Percentiles rank a stretch among this genome's conserved stretches.
phyloP scores from a whole-genome alignment of 2,888 invertebrate genomes.

The Emesis russula region DNA sequence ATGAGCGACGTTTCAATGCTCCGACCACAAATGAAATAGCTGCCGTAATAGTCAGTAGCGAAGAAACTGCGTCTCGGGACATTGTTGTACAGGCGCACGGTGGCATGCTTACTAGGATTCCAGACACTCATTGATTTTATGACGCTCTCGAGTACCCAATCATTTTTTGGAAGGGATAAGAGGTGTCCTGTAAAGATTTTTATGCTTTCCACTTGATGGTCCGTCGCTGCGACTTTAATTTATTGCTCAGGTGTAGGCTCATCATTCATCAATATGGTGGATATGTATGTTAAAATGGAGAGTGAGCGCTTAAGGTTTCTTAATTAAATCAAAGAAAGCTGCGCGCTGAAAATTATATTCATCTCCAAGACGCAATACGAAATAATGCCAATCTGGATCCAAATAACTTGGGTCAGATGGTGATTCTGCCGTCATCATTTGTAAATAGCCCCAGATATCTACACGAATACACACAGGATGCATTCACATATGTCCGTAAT shows the following conservation, averaged over 20 bases:
- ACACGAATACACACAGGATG: constrained; percentile 88
- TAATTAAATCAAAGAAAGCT: not conserved
- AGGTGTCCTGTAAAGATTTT: constrained; percentile 65
- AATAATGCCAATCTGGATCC: constrained; percentile 82
- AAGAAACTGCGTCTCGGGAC: constrained; percentile 17
- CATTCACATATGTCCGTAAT: constrained; percentile 87
- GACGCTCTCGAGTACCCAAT: constrained; percentile 67
- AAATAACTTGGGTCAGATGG: constrained; percentile 82
- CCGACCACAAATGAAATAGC: constrained; percentile 87
- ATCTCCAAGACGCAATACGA: constrained; percentile 87
- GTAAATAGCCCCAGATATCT: constrained; percentile 88
- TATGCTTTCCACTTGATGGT: constrained; percentile 53
- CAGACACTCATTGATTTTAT: constrained; percentile 89
- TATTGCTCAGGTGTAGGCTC: constrained; percentile 32
- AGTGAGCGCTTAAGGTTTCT: constrained; percentile 88
- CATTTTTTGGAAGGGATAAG: constrained; percentile 89
- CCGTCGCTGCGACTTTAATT: constrained; percentile 25
- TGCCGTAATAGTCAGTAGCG: constrained; percentile 81
- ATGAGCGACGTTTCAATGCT: constrained; percentile 88
- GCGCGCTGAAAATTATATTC: no score
- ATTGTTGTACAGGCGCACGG: no score
- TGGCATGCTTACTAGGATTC: no score
- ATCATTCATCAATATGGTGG: constrained; percentile 72
- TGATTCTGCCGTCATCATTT: constrained; percentile 88
- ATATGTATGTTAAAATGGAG: constrained; percentile 71